Evolutionary conservation across 2,113 vertebrate genomes (phyloP), one percentile per base, ranked within the genome.

Genomic region (Procavia capensis): DNA sequence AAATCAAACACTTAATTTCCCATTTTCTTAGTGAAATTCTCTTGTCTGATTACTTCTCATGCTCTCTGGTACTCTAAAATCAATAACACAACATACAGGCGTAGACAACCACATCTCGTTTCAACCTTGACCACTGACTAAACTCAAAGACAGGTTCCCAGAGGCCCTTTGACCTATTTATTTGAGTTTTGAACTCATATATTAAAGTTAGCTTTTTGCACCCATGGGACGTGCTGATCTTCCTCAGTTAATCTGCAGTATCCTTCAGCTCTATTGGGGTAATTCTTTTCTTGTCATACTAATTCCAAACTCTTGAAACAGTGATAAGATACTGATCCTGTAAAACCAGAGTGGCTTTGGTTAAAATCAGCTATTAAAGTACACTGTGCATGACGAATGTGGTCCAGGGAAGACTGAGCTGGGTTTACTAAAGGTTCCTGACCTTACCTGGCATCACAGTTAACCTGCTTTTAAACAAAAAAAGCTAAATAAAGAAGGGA

Each of bases 81-180:
- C 91, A 66, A 0, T 74, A 68, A 9, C 5, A 4, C 43, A n/a
- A 7, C 57, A 39, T 20, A 20, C 36, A 59, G 25, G 24, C 80
- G 36, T 31, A 11, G 6, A 24, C 11, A 13, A 20, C 45, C 25
- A 0, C 0, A 0, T 11, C 57, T 64, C 79, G 29, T 39, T 59
- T 76, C 91, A 8, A 1, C 61, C 54, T 0, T 76, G 89, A 87
- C 89, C 54, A 54, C 83, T 10, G 39, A 86, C 76, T 83, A 66
- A 5, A 91, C 94, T 84, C 75, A 63, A 3, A 75, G 89, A 54
- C 91, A n/a, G 83, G 47, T 39, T 76, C 66, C 95, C 43, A 59
- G 90, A 79, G 84, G 54, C 81, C 74, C 78, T 36, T 81, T 76
- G 43, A 27, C 80, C 82, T 19, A 0, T 94, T 78, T 86, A 75